Conservation (phyloP, 2,797 vertebrate species). For the Pseudochromis fuscus region DNA sequence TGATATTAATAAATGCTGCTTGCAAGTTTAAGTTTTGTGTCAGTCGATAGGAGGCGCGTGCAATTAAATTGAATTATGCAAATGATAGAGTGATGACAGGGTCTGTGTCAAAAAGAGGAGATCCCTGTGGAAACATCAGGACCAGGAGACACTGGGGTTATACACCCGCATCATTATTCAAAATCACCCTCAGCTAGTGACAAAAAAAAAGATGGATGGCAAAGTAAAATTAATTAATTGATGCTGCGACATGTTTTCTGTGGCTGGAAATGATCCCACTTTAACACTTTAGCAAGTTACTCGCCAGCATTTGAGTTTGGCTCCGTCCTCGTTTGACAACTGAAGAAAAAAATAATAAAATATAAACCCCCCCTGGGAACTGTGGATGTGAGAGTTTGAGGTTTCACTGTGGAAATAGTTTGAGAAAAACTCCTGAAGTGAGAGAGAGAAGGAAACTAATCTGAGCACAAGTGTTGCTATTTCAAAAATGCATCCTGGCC, state of each 20-base stretch:
- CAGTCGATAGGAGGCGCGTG: slow-evolving; percentile 6
- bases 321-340: too few species aligned
- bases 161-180: not conserved
- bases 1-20: slow-evolving; percentile 25
- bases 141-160: too few species aligned
- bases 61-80: slow-evolving; percentile 32
- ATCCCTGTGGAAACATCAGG: not conserved
- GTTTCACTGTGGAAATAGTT: not conserved
- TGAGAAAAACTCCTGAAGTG: rapidly evolving
- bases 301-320: too few species aligned
- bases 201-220: not conserved
- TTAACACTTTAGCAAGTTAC: rapidly evolving
- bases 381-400: not conserved
- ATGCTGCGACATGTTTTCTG: too few species aligned
- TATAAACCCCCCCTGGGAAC: too few species aligned
- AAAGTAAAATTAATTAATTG: too few species aligned
- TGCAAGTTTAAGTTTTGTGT: slow-evolving; percentile 33
- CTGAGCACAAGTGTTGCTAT: not conserved
- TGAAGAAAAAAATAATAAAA: too few species aligned
- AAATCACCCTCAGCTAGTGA: not conserved
- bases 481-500: slow-evolving; percentile 24
- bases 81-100: slow-evolving; percentile 9
- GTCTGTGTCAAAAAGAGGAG: too few species aligned
- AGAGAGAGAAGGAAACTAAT: not conserved
- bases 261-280: too few species aligned